Evolutionary conservation across 2,113 vertebrate genomes (phyloP).

Genomic region (Podilymbus podiceps): DNA sequence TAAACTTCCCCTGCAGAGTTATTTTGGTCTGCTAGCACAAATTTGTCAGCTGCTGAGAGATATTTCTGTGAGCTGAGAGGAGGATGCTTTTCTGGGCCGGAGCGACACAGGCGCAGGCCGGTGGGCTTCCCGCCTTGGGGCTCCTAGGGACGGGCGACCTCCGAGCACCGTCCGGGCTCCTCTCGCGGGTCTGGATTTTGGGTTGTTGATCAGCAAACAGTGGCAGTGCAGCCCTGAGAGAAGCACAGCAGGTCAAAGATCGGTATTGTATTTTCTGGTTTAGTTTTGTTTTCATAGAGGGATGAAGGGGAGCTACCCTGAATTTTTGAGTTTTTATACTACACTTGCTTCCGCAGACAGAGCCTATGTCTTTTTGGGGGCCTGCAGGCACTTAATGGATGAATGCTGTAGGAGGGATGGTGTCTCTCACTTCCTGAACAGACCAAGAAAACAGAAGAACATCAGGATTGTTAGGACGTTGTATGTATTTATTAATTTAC

Average conservation of each 20-base stretch:
- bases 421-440: too few relatives aligned
- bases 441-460: too few relatives aligned
- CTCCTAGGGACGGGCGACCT: background rate
- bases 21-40: conserved; percentile 26
- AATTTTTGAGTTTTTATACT: background rate
- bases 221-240: background rate
- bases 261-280: background rate
- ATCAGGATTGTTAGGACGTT: too few relatives aligned
- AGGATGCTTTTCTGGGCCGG: conserved; percentile 29
- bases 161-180: background rate
- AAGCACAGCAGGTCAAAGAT: background rate
- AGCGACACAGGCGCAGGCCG: background rate
- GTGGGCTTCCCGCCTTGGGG: background rate
- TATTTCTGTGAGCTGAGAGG: conserved; percentile 41
- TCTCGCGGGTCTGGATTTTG: background rate
- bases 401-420: too few relatives aligned
- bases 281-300: background rate
- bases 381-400: background rate
- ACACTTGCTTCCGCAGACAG: fast-evolving
- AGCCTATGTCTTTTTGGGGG: background rate
- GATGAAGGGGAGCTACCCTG: background rate
- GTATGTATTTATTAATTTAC: too few relatives aligned
- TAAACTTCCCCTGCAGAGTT: conserved; percentile 45
- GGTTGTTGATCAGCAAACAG: background rate
- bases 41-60: conserved; percentile 31